Base-by-base conservation (phyloP, 2,113 vertebrate genomes). In the Sturnira hondurensis region DNA sequence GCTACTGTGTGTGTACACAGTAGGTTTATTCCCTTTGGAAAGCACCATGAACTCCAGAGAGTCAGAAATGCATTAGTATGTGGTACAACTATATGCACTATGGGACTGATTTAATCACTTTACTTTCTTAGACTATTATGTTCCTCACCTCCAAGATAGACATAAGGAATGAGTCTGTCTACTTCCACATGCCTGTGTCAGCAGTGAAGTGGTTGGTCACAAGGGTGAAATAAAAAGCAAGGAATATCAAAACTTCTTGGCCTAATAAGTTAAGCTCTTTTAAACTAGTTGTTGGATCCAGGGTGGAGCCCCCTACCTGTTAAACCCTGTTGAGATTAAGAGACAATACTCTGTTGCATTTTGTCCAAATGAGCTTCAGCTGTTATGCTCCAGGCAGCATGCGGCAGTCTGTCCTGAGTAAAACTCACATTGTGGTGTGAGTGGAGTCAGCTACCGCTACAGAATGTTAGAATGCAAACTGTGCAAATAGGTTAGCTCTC, bases 391-490 rank as follows among this genome's bases (percentile, higher is more conserved):
- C 14, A 54, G 86, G 86, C 31, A n/a, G 38, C 26, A 1, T 52
- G 89, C 95, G 90, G 50, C 12, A 20, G 56, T 16, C 87, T 58
- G 4, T 93, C 73, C 67, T 36, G n/a, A 94, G 86, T 91, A 63
- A n/a, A 89, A 67, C 70, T 8, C 73, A 86, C 54, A 31, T 52
- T 89, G 13, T 82, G 54, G 88, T 82, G n/a, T 4, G 19, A 67
- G 24, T 20, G 22, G 22, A 26, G 54, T 76, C 54, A 14, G 17
- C 28, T 91, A 33, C 52, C 58, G 70, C 86, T 93, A 76, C 80
- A 93, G 92, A 77, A 88, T 15, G 9, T 90, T 91, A 65, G 82
- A 78, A 80, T 94, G 73, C n/a, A 93, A 83, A 89, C 61, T 61
- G 89, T 67, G 52, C 22, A 11, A 26, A 28, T 73, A 58, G 28